These are phyloP conservation scores for Netelia virgata DNA, from an alignment of 2,888 invertebrate species.

Conservation along the genomic window DNA sequence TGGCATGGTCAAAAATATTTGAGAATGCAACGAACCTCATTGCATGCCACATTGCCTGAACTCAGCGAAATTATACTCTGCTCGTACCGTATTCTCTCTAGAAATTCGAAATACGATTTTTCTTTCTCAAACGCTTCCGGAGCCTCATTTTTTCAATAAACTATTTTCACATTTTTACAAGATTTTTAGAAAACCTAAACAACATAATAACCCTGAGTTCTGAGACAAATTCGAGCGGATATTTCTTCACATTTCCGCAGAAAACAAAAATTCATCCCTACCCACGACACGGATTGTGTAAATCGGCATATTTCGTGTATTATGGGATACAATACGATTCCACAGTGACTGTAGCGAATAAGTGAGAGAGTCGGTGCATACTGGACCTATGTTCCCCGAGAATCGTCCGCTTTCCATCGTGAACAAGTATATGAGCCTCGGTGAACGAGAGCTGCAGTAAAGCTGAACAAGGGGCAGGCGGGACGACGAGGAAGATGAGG, in stretches of 20 bases:
- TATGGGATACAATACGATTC: slow-evolving; percentile 28
- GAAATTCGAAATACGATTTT: no score
- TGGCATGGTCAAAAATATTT: slow-evolving; percentile 42
- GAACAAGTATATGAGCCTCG: slow-evolving; percentile 45
- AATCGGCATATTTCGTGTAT: slow-evolving; percentile 30
- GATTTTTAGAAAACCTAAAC: no score
- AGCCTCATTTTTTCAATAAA: no score
- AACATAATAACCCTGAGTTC: no score
- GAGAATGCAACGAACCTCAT: slow-evolving; percentile 48
- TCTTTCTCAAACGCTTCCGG: no score
- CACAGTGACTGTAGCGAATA: slow-evolving; percentile 25
- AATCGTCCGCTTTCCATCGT: slow-evolving; percentile 57
- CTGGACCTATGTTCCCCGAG: slow-evolving; percentile 56
- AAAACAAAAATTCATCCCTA: neutral
- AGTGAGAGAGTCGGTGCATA: slow-evolving; percentile 10
- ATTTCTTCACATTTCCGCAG: no score
- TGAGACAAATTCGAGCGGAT: no score
- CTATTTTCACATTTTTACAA: no score
- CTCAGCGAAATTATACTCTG: neutral
- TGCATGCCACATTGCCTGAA: slow-evolving; percentile 68
- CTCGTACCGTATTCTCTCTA: no score
- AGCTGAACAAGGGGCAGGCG: slow-evolving; percentile 28
- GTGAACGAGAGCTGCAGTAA: slow-evolving; percentile 68
- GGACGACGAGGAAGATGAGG: neutral
- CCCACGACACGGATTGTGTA: neutral